A percentile compares a stretch with the other conserved stretches of the same genome.
phyloP scores from a whole-genome alignment of 2,113 vertebrate genomes.

The Anseranas semipalmata region DNA sequence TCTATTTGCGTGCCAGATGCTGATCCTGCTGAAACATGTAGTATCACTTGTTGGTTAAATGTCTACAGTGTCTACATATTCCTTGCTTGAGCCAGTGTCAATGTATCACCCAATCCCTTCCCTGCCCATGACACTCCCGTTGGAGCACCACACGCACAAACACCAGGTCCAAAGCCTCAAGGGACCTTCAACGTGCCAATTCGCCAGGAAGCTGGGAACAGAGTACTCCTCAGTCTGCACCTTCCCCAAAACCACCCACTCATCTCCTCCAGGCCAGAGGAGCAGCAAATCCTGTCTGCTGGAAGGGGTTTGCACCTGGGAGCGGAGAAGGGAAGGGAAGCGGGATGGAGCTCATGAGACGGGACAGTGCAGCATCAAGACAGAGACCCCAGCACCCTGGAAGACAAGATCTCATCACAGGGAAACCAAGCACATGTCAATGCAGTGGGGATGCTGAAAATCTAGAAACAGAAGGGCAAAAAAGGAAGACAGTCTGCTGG shows the following conservation, averaged over 20 bases:
- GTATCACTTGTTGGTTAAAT: background rate
- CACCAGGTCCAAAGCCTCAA: background rate
- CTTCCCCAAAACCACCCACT: background rate
- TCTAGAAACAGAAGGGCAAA: background rate
- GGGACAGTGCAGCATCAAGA: background rate
- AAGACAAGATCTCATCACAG: background rate
- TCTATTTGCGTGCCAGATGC: fast-evolving
- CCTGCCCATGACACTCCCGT: fast-evolving
- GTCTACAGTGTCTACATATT: too few relatives aligned
- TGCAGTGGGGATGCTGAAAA: background rate
- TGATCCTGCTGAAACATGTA: background rate
- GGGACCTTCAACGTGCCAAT: background rate
- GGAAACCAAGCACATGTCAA: background rate
- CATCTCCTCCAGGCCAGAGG: background rate
- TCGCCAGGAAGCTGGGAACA: background rate
- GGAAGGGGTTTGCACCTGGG: fast-evolving
- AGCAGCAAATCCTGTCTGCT: background rate
- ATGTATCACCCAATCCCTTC: background rate
- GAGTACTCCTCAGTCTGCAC: background rate
- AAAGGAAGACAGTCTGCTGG: background rate
- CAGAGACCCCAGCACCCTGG: background rate
- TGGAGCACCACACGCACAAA: background rate
- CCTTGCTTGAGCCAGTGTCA: background rate
- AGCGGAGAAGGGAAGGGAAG: background rate
- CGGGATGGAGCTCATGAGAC: background rate